These are phyloP conservation scores for Melipona beecheii DNA, from an alignment of 2,888 invertebrate species.

Conservation along the genomic window DNA sequence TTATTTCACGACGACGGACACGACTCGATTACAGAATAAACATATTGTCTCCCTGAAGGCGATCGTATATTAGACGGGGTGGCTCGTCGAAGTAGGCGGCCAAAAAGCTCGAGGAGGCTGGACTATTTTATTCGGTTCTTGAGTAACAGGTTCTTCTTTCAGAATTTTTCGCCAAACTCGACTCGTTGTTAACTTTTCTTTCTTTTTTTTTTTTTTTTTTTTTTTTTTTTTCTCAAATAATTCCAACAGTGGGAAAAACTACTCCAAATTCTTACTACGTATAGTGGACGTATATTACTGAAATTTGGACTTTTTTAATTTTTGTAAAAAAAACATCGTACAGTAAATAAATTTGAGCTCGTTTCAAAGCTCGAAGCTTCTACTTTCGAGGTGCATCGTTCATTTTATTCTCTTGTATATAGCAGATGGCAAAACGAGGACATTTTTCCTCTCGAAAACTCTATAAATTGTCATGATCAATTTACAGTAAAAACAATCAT, in stretches of 20 bases:
- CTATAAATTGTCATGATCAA: no score
- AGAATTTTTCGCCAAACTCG: constrained; percentile 2
- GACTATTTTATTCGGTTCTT: constrained; percentile 16
- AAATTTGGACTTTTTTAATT: no score
- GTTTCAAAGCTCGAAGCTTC: no score
- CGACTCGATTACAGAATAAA: constrained; percentile 57
- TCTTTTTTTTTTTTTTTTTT: no score
- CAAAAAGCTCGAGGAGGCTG: neutral
- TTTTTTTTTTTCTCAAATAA: neutral
- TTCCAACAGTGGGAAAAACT: neutral
- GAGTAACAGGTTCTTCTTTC: constrained; percentile 13
- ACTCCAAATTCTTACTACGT: neutral
- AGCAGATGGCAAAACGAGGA: no score
- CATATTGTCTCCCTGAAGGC: constrained; percentile 45
- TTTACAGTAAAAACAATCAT: no score
- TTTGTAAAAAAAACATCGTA: no score
- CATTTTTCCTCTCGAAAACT: no score
- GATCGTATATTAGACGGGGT: constrained; percentile 17
- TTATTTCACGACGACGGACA: constrained; percentile 58
- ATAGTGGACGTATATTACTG: no score
- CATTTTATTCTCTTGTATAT: no score
- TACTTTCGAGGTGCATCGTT: no score
- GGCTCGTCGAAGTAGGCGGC: neutral
- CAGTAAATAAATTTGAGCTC: no score
- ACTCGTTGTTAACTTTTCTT: neutral